These are phyloP conservation scores for Aphidius gifuensis DNA, from an alignment of 1,140 invertebrate species.

Conservation along the genomic window DNA sequence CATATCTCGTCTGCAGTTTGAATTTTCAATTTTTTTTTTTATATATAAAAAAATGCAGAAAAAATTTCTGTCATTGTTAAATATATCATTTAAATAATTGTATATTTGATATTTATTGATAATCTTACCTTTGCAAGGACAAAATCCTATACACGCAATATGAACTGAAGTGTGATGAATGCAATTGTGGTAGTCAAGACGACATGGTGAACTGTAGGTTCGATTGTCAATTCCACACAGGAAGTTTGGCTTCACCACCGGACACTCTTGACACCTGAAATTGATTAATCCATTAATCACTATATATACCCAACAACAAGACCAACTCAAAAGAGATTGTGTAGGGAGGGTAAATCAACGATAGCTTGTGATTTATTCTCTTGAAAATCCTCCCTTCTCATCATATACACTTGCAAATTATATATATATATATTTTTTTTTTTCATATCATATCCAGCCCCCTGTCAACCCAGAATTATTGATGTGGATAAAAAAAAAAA, in stretches of 20 bases:
- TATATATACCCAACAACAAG: too few species aligned
- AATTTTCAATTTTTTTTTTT: too few species aligned
- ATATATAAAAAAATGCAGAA: too few species aligned
- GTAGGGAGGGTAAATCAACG: background rate
- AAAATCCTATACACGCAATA: conserved; percentile 83
- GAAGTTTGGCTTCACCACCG: conserved; percentile 76
- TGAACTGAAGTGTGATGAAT: conserved; percentile 75
- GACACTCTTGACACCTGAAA: conserved; percentile 75
- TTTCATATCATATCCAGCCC: too few species aligned
- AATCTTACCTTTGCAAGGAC: conserved; percentile 74
- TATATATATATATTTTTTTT: too few species aligned
- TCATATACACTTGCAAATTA: too few species aligned
- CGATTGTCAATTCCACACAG: conserved; percentile 86
- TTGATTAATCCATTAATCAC: conserved; percentile 22
- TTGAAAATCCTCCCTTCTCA: background rate
- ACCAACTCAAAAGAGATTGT: background rate
- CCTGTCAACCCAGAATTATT: too few species aligned
- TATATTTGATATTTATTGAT: too few species aligned
- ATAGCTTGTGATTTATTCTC: background rate
- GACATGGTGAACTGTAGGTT: conserved; percentile 87
- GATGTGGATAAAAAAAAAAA: too few species aligned
- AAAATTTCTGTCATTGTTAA: too few species aligned
- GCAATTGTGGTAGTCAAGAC: conserved; percentile 89
- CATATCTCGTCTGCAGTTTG: too few species aligned
- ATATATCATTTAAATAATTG: too few species aligned